A percentile compares a stretch with the other conserved stretches of the same genome.
phyloP scores from a whole-genome alignment of 2,888 invertebrate species.

The Drosophila meridiana region DNA sequence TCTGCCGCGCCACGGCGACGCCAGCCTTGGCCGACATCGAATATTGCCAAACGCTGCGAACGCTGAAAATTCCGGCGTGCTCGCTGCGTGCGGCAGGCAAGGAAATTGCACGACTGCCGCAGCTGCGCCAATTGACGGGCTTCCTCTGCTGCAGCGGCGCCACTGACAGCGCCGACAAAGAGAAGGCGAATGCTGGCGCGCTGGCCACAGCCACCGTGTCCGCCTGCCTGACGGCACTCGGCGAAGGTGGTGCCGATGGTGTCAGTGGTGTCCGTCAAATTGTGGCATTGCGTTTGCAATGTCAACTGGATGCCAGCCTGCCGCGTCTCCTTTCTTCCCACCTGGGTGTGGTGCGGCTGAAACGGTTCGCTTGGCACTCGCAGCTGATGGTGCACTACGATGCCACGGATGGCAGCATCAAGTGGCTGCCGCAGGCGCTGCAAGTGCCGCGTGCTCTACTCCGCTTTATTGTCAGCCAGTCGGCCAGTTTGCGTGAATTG shows the following conservation, averaged over 20 bases:
- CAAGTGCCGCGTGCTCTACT: conserved; percentile 55
- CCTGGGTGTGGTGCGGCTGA: conserved; percentile 46
- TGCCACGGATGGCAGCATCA: conserved; percentile 61
- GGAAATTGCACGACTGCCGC: conserved; percentile 54
- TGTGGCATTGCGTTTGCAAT: conserved; percentile 69
- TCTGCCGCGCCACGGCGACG: background rate
- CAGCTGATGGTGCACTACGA: conserved; percentile 64
- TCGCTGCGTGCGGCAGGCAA: conserved; percentile 43
- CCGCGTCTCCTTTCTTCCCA: conserved; percentile 39
- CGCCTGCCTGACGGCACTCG: conserved; percentile 51
- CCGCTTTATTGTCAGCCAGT: conserved; percentile 59
- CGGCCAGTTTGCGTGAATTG: conserved; percentile 60
- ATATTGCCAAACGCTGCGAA: conserved; percentile 50
- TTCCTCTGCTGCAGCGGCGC: conserved; percentile 55
- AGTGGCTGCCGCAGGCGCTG: conserved; percentile 69
- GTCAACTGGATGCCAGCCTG: conserved; percentile 64
- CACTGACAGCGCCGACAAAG: conserved; percentile 39
- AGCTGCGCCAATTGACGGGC: conserved; percentile 59
- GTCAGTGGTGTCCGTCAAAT: conserved; percentile 41
- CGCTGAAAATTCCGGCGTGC: conserved; percentile 58
- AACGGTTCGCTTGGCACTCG: conserved; percentile 67
- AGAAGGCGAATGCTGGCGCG: conserved; percentile 35
- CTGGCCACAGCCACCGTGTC: conserved; percentile 51
- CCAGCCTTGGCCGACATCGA: conserved; percentile 35
- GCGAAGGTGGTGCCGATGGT: background rate